phyloP scores from a whole-genome alignment of 2,797 vertebrate genomes.

The Pristis pectinata region DNA sequence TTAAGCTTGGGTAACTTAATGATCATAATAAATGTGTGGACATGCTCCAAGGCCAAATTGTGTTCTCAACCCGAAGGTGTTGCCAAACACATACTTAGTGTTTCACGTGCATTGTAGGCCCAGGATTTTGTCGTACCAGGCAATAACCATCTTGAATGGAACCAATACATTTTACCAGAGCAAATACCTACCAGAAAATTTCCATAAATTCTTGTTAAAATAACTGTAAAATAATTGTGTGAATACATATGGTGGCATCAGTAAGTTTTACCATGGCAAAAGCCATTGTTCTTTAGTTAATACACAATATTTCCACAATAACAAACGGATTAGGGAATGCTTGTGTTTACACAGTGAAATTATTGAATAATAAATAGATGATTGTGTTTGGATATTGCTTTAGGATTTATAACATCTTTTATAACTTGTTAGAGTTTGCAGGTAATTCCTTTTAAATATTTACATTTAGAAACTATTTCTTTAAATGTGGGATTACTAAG shows the following conservation, averaged over 20 bases:
- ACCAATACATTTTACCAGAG: neutral
- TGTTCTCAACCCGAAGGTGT: neutral
- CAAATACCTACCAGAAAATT: neutral
- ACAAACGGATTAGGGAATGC: neutral
- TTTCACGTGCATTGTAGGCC: neutral
- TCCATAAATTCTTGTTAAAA: neutral
- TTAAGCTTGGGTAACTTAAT: neutral
- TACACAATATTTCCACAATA: neutral
- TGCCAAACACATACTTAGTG: neutral
- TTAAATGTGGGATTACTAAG: neutral
- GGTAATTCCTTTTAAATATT: neutral
- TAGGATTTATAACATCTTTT: slow-evolving; percentile 19
- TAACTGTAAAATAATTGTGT: neutral
- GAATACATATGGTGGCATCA: neutral
- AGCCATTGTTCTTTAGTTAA: neutral
- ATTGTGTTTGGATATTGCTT: neutral
- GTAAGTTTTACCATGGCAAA: neutral
- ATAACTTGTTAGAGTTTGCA: neutral
- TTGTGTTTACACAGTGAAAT: neutral
- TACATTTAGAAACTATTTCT: neutral
- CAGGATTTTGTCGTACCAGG: neutral
- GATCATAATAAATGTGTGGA: neutral
- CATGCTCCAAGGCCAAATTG: neutral
- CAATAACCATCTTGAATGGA: neutral
- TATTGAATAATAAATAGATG: neutral